These are phyloP conservation scores for Dissostichus mawsoni DNA, from an alignment of 2,113 vertebrate species.

Conservation along the genomic window DNA sequence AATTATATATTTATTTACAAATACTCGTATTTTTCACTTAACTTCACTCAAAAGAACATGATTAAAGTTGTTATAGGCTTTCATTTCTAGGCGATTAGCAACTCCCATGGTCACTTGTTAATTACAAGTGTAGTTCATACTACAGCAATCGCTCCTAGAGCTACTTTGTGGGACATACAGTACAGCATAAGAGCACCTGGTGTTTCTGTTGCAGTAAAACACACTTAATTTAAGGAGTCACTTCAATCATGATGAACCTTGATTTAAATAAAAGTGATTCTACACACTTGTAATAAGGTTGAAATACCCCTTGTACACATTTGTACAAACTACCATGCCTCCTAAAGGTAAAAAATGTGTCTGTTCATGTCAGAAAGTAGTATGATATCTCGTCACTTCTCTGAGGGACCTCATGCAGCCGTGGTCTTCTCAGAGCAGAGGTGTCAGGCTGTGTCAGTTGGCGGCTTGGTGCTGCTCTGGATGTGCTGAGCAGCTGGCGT, in stretches of 20 bases:
- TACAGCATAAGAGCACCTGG: background rate
- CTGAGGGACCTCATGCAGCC: background rate
- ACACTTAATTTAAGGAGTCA: too few relatives aligned
- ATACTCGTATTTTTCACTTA: background rate
- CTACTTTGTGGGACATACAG: background rate
- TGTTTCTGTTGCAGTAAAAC: background rate
- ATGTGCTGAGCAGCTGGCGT: slow-evolving; percentile 59
- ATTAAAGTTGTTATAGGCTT: background rate
- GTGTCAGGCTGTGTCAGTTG: slow-evolving; percentile 35
- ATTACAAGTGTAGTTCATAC: background rate
- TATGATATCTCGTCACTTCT: background rate
- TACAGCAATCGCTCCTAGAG: background rate
- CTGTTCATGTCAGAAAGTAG: background rate
- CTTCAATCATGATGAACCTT: background rate
- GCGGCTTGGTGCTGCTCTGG: slow-evolving; percentile 23
- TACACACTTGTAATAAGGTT: background rate
- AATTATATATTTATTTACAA: too few relatives aligned
- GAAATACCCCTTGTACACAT: background rate
- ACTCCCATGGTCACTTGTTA: background rate
- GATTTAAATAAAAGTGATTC: background rate
- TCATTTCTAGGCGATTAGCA: background rate
- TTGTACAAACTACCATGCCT: background rate
- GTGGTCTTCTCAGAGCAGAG: background rate
- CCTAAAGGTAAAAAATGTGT: background rate
- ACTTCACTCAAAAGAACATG: background rate